phyloP scores from a whole-genome alignment of 2,113 vertebrate species.

The Datnioides undecimradiatus region DNA sequence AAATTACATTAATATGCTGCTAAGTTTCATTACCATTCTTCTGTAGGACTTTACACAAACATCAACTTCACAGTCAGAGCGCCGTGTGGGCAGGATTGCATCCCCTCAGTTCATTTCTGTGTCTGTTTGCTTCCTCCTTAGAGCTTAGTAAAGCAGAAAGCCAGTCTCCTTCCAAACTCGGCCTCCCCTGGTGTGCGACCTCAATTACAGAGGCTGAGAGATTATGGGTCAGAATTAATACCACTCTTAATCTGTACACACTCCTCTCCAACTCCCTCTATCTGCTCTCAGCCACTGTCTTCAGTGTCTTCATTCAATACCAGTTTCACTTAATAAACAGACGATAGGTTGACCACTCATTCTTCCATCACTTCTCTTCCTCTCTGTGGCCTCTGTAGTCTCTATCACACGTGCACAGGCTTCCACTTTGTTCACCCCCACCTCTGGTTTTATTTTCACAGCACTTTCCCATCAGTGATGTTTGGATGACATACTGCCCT shows the following conservation, averaged over 20 bases:
- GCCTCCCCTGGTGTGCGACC: conserved; percentile 76
- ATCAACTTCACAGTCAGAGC: conserved; percentile 30
- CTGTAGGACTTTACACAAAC: conserved; percentile 26
- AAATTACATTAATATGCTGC: not conserved
- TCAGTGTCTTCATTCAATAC: conserved; percentile 48
- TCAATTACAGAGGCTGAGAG: conserved; percentile 81
- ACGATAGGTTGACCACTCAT: conserved; percentile 15
- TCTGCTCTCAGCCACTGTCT: conserved; percentile 44
- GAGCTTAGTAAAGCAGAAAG: conserved; percentile 68
- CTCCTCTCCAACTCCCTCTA: conserved; percentile 50
- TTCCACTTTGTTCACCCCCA: conserved; percentile 2
- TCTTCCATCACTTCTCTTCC: conserved; percentile 8
- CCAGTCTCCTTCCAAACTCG: conserved; percentile 63
- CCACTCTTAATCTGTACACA: conserved; percentile 77
- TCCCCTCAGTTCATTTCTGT: conserved; percentile 54
- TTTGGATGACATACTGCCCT: not conserved
- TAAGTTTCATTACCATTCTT: not conserved
- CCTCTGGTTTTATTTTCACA: conserved; percentile 3
- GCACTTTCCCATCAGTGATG: not conserved
- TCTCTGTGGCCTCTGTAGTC: not conserved
- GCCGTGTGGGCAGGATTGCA: conserved; percentile 52
- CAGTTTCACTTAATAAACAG: conserved; percentile 65
- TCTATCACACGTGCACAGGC: conserved; percentile 23
- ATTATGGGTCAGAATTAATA: conserved; percentile 82
- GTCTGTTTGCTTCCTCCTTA: conserved; percentile 60